phyloP scores from a whole-genome alignment of 2,888 invertebrate species.

The Keiferia lycopersicella region DNA sequence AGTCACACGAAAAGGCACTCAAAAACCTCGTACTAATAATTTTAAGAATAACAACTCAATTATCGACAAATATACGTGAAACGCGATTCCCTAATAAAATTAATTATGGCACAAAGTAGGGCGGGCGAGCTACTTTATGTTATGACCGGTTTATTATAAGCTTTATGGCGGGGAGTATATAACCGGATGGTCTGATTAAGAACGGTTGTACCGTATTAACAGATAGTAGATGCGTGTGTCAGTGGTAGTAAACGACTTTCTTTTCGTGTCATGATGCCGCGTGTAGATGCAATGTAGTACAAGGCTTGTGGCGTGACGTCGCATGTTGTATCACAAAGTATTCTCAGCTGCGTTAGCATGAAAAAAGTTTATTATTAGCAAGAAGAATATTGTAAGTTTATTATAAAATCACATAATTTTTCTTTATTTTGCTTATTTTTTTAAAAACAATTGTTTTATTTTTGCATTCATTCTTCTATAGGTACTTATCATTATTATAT shows the following conservation, averaged over 20 bases:
- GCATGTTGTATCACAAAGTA: too few relatives aligned
- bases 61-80: constrained; percentile 25
- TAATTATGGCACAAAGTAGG: constrained; percentile 37
- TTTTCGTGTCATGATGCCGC: too few relatives aligned
- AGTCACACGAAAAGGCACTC: constrained; percentile 2
- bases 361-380: too few relatives aligned
- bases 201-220: neutral
- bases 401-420: too few relatives aligned
- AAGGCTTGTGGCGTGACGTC: too few relatives aligned
- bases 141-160: constrained; percentile 35
- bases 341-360: too few relatives aligned
- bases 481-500: too few relatives aligned
- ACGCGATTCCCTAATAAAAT: constrained; percentile 28
- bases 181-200: constrained; percentile 10
- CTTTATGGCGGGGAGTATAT: constrained; percentile 28
- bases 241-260: neutral
- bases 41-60: constrained; percentile 15
- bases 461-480: too few relatives aligned
- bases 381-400: too few relatives aligned
- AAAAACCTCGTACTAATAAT: neutral
- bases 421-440: too few relatives aligned
- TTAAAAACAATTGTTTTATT: too few relatives aligned
- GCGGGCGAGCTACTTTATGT: constrained; percentile 32
- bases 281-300: too few relatives aligned
- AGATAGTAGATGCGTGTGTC: neutral